A percentile compares a stretch with the other conserved stretches of the same genome.
Conservation (phyloP, 2,888 invertebrate species). For the Hypsopygia costalis region DNA sequence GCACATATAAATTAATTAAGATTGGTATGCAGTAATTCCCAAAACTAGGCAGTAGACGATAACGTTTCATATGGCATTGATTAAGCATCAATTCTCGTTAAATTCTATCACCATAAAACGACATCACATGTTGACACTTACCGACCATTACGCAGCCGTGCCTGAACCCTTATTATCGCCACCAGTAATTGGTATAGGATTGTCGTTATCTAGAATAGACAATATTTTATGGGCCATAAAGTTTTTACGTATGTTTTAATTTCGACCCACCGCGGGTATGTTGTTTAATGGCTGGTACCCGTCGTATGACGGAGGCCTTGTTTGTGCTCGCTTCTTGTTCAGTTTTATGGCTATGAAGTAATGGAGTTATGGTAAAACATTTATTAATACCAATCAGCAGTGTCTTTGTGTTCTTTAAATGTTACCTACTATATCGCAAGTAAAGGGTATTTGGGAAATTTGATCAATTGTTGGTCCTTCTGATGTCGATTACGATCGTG, state of each 20-base stretch:
- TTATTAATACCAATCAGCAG: background rate
- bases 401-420: too few species aligned
- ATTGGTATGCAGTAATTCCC: background rate
- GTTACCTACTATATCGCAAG: too few species aligned
- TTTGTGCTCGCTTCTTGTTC: constrained; percentile 4
- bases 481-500: too few species aligned
- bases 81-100: constrained; percentile 6
- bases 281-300: constrained; percentile 34
- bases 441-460: too few species aligned
- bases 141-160: background rate
- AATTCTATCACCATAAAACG: constrained; percentile 5
- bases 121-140: constrained; percentile 4
- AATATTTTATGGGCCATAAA: constrained; percentile 53
- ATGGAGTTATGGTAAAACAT: background rate
- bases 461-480: too few species aligned
- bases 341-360: constrained; percentile 3
- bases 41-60: background rate
- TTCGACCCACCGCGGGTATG: constrained; percentile 63
- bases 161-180: background rate
- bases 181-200: constrained; percentile 32
- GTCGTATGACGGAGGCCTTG: background rate
- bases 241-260: constrained; percentile 63
- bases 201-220: constrained; percentile 41
- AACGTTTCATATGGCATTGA: background rate
- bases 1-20: too few species aligned